A percentile compares a stretch with the other conserved stretches of the same genome.
phyloP scores from a whole-genome alignment of 1,140 invertebrate species.

The Aphidius ervi region DNA sequence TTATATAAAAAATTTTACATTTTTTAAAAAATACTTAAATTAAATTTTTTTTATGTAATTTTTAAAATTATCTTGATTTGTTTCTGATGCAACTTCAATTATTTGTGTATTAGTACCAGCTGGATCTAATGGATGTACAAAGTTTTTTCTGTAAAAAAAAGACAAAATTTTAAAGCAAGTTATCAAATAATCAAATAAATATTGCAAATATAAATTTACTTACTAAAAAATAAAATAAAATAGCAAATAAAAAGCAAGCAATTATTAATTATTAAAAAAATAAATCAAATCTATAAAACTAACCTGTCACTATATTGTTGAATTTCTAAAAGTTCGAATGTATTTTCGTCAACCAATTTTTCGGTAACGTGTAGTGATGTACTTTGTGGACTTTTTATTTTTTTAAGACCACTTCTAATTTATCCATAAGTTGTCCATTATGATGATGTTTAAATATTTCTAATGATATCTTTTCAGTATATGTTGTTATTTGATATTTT shows the following conservation, averaged over 20 bases:
- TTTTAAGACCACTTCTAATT: constrained; percentile 85
- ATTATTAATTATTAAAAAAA: not conserved
- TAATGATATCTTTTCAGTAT: constrained; percentile 91
- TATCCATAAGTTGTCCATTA: constrained; percentile 80
- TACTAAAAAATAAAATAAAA: not conserved
- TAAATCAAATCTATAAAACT: constrained; percentile 25
- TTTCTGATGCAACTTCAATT: constrained; percentile 56
- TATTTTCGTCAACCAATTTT: constrained; percentile 94
- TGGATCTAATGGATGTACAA: constrained; percentile 58
- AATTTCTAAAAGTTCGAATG: constrained; percentile 95
- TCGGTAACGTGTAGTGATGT: constrained; percentile 87
- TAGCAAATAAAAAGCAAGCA: constrained; percentile 8
- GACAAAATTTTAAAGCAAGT: no score
- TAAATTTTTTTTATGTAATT: constrained; percentile 3
- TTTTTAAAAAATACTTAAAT: not conserved
- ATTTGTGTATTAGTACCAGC: constrained; percentile 45
- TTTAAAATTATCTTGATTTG: constrained; percentile 47
- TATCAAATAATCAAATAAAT: no score
- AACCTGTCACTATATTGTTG: constrained; percentile 89
- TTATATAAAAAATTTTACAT: no score
- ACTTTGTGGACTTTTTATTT: constrained; percentile 83
- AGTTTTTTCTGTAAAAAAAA: constrained; percentile 62
- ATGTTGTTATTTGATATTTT: constrained; percentile 92
- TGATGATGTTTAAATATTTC: constrained; percentile 89
- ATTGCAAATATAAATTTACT: not conserved